Evolutionary conservation across 2,113 vertebrate genomes (phyloP).

Genomic region (Spheniscus mendiculus): DNA sequence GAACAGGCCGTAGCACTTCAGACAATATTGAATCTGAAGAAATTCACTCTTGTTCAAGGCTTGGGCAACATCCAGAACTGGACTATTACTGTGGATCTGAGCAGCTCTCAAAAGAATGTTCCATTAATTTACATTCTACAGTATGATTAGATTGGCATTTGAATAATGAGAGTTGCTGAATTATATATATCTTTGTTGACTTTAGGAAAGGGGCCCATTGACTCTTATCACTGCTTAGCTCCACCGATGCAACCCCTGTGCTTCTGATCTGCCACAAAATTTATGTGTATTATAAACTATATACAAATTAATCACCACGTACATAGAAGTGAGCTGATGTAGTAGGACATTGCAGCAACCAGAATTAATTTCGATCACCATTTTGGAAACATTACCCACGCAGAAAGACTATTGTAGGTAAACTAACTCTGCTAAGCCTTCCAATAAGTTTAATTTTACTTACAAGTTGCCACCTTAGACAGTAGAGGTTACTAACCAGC

Average conservation of each 20-base stretch:
- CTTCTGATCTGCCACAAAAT: background rate
- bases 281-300: background rate
- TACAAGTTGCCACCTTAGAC: background rate
- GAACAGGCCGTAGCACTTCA: background rate
- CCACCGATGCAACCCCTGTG: background rate
- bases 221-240: background rate
- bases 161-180: background rate
- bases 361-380: background rate
- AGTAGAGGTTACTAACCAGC: background rate
- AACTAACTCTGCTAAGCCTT: background rate
- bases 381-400: background rate
- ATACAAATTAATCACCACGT: background rate
- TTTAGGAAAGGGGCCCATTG: background rate
- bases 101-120: background rate
- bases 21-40: background rate
- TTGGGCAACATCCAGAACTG: background rate
- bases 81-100: background rate
- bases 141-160: background rate
- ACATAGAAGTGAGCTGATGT: background rate
- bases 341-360: background rate
- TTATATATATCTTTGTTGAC: background rate
- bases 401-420: background rate
- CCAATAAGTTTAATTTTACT: background rate
- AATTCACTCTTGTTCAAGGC: background rate
- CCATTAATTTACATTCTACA: constrained; percentile 3